phyloP scores from a whole-genome alignment of 2,113 vertebrate genomes.

The Phyllostomus discolor region DNA sequence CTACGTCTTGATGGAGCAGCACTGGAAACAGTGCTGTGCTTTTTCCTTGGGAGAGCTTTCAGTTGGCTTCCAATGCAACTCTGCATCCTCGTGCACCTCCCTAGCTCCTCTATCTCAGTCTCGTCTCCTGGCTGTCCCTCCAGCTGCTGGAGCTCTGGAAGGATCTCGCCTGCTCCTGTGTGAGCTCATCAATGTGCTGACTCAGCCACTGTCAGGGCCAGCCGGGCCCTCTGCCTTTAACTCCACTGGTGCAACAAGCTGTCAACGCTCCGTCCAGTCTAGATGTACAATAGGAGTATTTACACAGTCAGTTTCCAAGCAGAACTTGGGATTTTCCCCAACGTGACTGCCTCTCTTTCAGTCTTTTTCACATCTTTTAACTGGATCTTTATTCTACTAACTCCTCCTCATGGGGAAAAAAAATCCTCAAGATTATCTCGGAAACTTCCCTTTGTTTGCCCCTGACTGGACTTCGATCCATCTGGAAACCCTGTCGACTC shows the following conservation, averaged over 20 bases:
- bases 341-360: background rate
- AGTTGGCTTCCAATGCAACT: background rate
- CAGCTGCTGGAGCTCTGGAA: background rate
- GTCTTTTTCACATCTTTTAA: background rate
- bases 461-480: background rate
- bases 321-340: background rate
- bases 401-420: too few species aligned
- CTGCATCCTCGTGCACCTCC: background rate
- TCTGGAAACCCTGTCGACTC: background rate
- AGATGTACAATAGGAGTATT: background rate
- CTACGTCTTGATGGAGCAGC: too few species aligned
- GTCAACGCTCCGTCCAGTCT: too few species aligned
- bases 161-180: background rate
- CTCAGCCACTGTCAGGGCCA: background rate
- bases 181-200: background rate
- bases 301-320: background rate
- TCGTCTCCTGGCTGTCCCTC: background rate
- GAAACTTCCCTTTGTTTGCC: background rate
- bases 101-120: background rate
- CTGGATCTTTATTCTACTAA: background rate
- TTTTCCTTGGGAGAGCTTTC: background rate
- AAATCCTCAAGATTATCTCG: background rate
- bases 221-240: background rate
- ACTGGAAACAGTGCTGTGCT: background rate
- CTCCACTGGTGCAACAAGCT: accelerated